phyloP scores from a whole-genome alignment of 1,140 invertebrate genomes.

The Protaetia brevitarsis region DNA sequence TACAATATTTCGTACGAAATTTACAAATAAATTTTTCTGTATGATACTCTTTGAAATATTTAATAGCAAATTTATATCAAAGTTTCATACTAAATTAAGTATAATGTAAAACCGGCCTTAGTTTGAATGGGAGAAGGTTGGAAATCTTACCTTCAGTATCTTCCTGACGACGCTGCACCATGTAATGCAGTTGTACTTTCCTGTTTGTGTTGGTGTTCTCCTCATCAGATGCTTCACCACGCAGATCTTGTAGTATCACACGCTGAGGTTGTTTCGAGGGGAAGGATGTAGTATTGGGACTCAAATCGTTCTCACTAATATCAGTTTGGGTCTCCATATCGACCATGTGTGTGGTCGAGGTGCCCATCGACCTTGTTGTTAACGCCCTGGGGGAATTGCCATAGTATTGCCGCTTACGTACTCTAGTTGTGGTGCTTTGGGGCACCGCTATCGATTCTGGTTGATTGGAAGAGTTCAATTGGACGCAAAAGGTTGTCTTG shows the following conservation, averaged over 20 bases:
- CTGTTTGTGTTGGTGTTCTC: constrained; percentile 43
- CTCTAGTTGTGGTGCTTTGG: constrained; percentile 42
- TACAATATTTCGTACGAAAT: no score
- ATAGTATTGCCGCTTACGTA: constrained; percentile 54
- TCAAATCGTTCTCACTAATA: constrained; percentile 56
- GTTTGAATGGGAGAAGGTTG: neutral
- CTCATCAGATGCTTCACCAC: constrained; percentile 29
- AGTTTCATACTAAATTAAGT: no score
- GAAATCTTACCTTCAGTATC: constrained; percentile 29
- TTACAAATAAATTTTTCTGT: no score
- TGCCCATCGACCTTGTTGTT: constrained; percentile 32
- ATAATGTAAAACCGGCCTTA: no score
- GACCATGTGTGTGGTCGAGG: constrained; percentile 51
- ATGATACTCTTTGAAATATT: no score
- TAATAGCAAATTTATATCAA: no score
- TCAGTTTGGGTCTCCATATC: constrained; percentile 70
- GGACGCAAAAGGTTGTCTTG: constrained; percentile 59
- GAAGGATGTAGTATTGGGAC: constrained; percentile 44
- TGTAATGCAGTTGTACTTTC: constrained; percentile 44
- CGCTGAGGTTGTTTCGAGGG: constrained; percentile 37
- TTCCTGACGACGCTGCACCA: constrained; percentile 37
- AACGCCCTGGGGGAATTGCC: neutral
- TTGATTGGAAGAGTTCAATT: constrained; percentile 58
- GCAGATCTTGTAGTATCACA: constrained; percentile 43
- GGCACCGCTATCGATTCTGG: constrained; percentile 50